Percentiles rank a stretch among this genome's conserved stretches.
phyloP scores from a whole-genome alignment of 1,140 invertebrate species.

The Octopus sinensis region DNA sequence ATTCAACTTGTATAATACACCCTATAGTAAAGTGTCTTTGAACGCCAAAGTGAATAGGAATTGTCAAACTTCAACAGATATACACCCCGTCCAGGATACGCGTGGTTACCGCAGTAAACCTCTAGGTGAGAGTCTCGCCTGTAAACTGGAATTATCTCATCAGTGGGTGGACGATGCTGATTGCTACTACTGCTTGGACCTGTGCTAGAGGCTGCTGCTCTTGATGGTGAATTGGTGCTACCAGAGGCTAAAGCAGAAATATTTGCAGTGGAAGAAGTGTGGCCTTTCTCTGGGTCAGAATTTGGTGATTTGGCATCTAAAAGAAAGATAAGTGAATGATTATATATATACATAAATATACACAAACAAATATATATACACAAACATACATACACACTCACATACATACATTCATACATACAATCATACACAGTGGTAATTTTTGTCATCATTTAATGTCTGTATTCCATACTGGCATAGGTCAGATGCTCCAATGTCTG shows the following conservation, averaged over 20 bases:
- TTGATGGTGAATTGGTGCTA: conserved; percentile 12
- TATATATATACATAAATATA: too few species aligned
- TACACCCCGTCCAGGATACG: conserved; percentile 89
- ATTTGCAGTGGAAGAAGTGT: background rate
- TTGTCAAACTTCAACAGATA: conserved; percentile 99
- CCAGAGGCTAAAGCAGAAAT: background rate
- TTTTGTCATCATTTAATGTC: too few species aligned
- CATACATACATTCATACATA: too few species aligned
- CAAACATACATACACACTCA: too few species aligned
- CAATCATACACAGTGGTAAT: too few species aligned
- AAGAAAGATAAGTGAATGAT: too few species aligned
- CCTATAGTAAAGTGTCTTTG: conserved; percentile 97
- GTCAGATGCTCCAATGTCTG: too few species aligned
- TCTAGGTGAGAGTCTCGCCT: conserved; percentile 93
- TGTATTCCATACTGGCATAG: too few species aligned
- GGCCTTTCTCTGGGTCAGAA: too few species aligned
- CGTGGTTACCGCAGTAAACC: conserved; percentile 94
- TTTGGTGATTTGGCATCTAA: too few species aligned
- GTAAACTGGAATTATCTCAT: conserved; percentile 86
- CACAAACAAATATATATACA: too few species aligned
- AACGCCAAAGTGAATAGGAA: conserved; percentile 97
- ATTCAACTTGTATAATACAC: conserved; percentile 83
- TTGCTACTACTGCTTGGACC: conserved; percentile 36
- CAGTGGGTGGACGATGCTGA: conserved; percentile 64
- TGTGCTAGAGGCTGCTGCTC: conserved; percentile 45